phyloP scores from a whole-genome alignment of 2,113 vertebrate genomes.

The Jaculus jaculus region DNA sequence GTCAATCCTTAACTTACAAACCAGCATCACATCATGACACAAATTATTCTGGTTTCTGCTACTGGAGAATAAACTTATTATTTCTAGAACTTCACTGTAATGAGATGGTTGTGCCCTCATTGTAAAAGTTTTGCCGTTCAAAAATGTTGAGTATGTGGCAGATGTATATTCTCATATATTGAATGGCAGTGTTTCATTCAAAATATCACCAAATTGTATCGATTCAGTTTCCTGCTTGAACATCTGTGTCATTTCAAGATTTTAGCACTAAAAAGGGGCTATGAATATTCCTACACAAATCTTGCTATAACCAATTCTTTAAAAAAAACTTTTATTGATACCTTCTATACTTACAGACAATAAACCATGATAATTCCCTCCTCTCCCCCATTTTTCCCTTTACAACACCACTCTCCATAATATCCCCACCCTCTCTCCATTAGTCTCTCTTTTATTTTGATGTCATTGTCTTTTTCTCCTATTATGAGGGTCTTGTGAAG shows the following conservation, averaged over 20 bases:
- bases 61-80: neutral
- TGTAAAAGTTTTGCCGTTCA: neutral
- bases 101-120: too few relatives aligned
- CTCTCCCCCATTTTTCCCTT: too few relatives aligned
- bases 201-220: neutral
- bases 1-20: neutral
- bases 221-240: neutral
- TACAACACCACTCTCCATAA: too few relatives aligned
- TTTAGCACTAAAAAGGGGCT: neutral
- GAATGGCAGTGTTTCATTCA: neutral
- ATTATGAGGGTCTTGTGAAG: too few relatives aligned
- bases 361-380: too few relatives aligned
- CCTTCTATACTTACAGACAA: too few relatives aligned
- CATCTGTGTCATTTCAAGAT: neutral
- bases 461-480: too few relatives aligned
- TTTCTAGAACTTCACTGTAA: neutral
- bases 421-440: too few relatives aligned
- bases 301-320: neutral
- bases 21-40: neutral
- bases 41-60: neutral
- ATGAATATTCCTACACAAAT: neutral
- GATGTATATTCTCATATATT: neutral
- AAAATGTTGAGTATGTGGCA: neutral
- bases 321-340: too few relatives aligned
- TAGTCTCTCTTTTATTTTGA: too few relatives aligned